phyloP scores from a whole-genome alignment of 2,888 invertebrate species.

The Eremobia ochroleuca region DNA sequence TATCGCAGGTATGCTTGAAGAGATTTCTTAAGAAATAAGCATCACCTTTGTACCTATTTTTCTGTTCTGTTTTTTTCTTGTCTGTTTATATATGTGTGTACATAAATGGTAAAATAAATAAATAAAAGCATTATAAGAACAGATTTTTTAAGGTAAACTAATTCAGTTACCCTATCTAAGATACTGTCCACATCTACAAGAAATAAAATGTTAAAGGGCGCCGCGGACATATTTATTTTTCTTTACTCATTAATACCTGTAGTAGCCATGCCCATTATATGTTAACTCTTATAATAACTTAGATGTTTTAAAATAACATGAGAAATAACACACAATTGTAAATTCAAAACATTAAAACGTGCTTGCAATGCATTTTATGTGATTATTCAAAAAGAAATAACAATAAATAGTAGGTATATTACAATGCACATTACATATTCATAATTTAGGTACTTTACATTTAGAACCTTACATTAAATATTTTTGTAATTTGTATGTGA shows the following conservation, averaged over 20 bases:
- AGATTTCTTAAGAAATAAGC: too few species aligned
- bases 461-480: background rate
- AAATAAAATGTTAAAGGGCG: conserved; percentile 13
- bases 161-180: conserved; percentile 19
- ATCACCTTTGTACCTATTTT: too few species aligned
- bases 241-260: conserved; percentile 1
- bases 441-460: background rate
- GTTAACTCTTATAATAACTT: conserved; percentile 30
- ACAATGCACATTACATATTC: conserved; percentile 10
- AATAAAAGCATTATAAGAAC: background rate
- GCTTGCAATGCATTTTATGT: conserved; percentile 27
- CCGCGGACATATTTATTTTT: conserved; percentile 7
- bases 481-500: background rate
- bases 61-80: too few species aligned
- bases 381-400: conserved; percentile 30
- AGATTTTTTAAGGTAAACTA: conserved; percentile 23
- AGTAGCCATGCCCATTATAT: background rate
- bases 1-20: too few species aligned
- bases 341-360: conserved; percentile 37
- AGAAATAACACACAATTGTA: conserved; percentile 38
- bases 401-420: conserved; percentile 18
- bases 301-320: conserved; percentile 28
- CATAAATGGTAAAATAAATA: too few species aligned
- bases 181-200: background rate
- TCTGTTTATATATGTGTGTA: too few species aligned